Base-by-base conservation (phyloP, 2,888 invertebrate species). In the Bellardia bayeri region DNA sequence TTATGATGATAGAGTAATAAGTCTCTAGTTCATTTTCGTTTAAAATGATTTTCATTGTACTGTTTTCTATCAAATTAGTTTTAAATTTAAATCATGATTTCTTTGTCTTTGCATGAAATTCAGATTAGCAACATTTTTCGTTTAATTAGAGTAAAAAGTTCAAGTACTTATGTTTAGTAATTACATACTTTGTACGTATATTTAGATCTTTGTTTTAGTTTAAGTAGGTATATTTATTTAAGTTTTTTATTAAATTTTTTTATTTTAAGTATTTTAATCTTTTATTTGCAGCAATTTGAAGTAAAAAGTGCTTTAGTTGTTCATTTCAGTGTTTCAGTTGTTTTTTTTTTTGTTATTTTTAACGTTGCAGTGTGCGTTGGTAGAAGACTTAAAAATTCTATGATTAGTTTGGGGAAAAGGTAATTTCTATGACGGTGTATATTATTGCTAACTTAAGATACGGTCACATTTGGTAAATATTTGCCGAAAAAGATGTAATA, bases 331-430 rank as follows among this genome's bases (percentile, higher is more conserved):
- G 40, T 23, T 42, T 78, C 40, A 42, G 11, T 66, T 40, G 51
- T 58, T 45, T 30, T 11, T 81, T 63, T 58, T 14, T 68, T 74
- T 51, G 6, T 16, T 30, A 37, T 37, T 37, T 37, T 74, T n/a
- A 64, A 80, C n/a, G 40, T 68, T 82, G 63, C 45, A 78, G 66
- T 84, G 84, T 84, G 87, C 84, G 68, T 82, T 74, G n/a, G 13
- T 87, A 71, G 61, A 75, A 69, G 68, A 68, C 74, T 64, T 71
- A 16, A 69, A 40, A 68, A 11, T 61, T 63, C 45, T 63, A 14
- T 58, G 3, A n/a, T 45, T 69, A 2, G n/a, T 6, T 42, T 16
- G 30, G n/a, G 7, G n/a, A 33, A 64, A 63, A 51, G 23, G 23
- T 45, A 61, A 23, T 61, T 40, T 76, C n/a, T 54, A 3, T 51